phyloP scores from a whole-genome alignment of 2,797 vertebrate species.

The Chromis chromis region DNA sequence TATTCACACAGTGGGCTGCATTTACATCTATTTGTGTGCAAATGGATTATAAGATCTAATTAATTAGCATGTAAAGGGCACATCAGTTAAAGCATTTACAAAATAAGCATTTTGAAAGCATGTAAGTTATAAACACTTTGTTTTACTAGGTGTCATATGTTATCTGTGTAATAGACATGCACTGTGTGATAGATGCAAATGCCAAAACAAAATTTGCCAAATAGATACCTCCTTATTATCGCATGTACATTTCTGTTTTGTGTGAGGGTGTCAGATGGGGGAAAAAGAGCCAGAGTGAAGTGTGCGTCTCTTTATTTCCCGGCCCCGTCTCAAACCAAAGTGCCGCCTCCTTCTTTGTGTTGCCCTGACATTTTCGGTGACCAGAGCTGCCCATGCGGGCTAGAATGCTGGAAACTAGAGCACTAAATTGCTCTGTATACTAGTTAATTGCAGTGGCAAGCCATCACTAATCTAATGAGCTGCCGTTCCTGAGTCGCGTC shows the following conservation, averaged over 20 bases:
- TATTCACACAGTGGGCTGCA: not conserved
- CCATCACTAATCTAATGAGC: conserved; percentile 87
- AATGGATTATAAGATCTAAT: not conserved
- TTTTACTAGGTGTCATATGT: not conserved
- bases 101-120: not conserved
- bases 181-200: not conserved
- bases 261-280: conserved; percentile 17
- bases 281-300: conserved; percentile 15
- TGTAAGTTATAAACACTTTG: not conserved
- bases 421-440: conserved; percentile 71
- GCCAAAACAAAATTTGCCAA: not conserved
- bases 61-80: not conserved
- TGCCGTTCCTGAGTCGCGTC: conserved; percentile 64
- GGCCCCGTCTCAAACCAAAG: conserved; percentile 33
- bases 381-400: conserved; percentile 61
- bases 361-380: conserved; percentile 58
- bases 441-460: conserved; percentile 85
- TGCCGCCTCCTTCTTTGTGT: conserved; percentile 38
- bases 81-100: not conserved
- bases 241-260: conserved; percentile 16
- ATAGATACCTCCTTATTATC: conserved; percentile 9
- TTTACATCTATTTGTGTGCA: conserved; percentile 2
- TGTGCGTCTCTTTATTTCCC: conserved; percentile 28
- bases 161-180: not conserved
- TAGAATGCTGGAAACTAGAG: conserved; percentile 83